Base-by-base conservation (phyloP, 2,888 invertebrate genomes). In the Operophtera brumata region DNA sequence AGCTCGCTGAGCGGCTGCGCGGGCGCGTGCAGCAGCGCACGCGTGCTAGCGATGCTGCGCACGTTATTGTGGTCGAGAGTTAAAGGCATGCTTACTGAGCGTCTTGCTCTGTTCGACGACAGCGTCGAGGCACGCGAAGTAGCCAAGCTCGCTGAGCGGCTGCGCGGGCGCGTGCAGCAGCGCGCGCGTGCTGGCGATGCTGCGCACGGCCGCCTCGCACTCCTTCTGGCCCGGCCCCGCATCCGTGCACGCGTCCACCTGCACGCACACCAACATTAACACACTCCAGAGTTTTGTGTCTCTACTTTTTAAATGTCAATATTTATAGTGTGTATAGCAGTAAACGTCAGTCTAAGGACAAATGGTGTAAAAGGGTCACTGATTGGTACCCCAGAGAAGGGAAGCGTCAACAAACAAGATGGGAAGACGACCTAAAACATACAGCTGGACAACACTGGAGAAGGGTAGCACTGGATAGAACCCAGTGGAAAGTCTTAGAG, bases 161-260 rank as follows among this genome's bases (percentile, higher is more conserved):
- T 98, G 96, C 44, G 93, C 93, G 12, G 98, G 97, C 75, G 95
- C 94, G 66, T 95, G 94, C 44, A 99, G 90, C 58, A 98, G 90
- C 1, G 96, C 94, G 13, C 94, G 92, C 81, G 96, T 93, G 52
- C 96, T 94, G 82, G 96, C 95, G 55, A 99, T 97, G 79, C 96
- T 96, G 61, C 98, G 92, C 48, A 99, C 94, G 0, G 99, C 98
- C 65, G 96, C 98, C 77, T 97, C 97, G 84, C 99, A 99, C 77
- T 99, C 99, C 80, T 96, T 97, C 87, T 98, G 98, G 0, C 99
- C 98, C 0, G 99, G 98, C 0, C 97, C 96, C 0, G 97, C 96
- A 32, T 94, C 94, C 1, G 97, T 97, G 77, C 95, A 96, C 5
- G 95, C 94, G 79, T 96, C 95, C 78, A 91, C 87, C 90, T 90